Evolutionary conservation across 2,113 vertebrate genomes (phyloP).

Genomic region (Trachemys scripta): DNA sequence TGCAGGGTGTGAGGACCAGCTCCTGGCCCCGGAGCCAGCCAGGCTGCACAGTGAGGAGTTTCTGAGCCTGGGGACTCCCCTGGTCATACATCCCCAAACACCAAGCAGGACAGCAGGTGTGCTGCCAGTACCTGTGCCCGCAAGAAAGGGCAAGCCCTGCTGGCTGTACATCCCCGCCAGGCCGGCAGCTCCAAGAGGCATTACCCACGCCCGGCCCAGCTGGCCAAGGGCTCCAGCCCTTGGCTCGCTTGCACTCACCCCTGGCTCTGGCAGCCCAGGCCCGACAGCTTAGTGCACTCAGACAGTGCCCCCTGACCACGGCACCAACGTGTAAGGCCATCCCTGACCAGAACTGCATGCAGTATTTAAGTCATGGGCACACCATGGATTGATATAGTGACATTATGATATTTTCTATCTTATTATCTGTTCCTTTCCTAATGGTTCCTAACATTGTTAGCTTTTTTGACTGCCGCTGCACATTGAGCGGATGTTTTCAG

Average conservation of each 20-base stretch:
- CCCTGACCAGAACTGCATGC: neutral
- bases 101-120: neutral
- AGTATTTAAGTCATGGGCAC: neutral
- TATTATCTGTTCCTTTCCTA: neutral
- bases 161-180: neutral
- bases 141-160: neutral
- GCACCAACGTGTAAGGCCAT: neutral
- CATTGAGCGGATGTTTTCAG: neutral
- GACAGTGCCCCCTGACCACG: too few species aligned
- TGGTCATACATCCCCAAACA: neutral
- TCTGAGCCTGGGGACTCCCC: neutral
- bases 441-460: neutral
- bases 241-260: neutral
- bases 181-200: neutral
- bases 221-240: neutral
- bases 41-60: neutral
- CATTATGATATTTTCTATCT: neutral
- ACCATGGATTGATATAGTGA: neutral
- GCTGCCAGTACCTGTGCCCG: neutral
- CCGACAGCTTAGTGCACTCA: neutral
- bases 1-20: neutral
- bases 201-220: neutral
- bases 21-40: neutral
- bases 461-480: neutral
- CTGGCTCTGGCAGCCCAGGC: neutral